phyloP scores from a whole-genome alignment of 2,888 invertebrate species.

The Steinernema scapterisci region DNA sequence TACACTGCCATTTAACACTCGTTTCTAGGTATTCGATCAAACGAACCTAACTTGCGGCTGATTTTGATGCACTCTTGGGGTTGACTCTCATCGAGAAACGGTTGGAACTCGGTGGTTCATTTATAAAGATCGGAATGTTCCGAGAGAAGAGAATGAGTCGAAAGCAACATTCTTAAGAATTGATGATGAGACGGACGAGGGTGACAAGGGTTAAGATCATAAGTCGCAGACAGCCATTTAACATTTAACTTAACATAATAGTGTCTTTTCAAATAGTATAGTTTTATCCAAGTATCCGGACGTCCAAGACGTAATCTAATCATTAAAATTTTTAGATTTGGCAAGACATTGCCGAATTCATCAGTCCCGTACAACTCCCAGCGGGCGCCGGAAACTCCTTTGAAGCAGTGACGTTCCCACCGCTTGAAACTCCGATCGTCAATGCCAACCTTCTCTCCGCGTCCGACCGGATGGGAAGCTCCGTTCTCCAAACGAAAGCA shows the following conservation, averaged over 20 bases:
- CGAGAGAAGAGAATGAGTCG: too few species aligned
- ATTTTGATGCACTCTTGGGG: background rate
- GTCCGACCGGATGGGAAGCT: background rate
- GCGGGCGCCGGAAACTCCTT: background rate
- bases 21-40: background rate
- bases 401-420: background rate
- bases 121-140: too few species aligned
- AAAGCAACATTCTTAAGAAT: too few species aligned
- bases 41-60: background rate
- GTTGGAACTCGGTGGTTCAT: too few species aligned
- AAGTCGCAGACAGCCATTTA: too few species aligned
- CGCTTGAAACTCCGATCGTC: slow-evolving; percentile 19
- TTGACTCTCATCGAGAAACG: too few species aligned
- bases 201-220: too few species aligned
- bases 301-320: too few species aligned
- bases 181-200: too few species aligned
- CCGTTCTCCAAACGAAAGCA: background rate
- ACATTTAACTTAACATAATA: too few species aligned
- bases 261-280: too few species aligned
- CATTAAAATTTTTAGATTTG: slow-evolving; percentile 24
- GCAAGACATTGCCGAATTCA: slow-evolving; percentile 29
- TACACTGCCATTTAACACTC: background rate
- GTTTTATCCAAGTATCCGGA: too few species aligned
- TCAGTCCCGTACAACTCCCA: slow-evolving; percentile 12
- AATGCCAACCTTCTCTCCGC: background rate